A percentile compares a stretch with the other conserved stretches of the same genome.
phyloP scores from a whole-genome alignment of 1,140 invertebrate species.

The Lamellibrachia luymesi region DNA sequence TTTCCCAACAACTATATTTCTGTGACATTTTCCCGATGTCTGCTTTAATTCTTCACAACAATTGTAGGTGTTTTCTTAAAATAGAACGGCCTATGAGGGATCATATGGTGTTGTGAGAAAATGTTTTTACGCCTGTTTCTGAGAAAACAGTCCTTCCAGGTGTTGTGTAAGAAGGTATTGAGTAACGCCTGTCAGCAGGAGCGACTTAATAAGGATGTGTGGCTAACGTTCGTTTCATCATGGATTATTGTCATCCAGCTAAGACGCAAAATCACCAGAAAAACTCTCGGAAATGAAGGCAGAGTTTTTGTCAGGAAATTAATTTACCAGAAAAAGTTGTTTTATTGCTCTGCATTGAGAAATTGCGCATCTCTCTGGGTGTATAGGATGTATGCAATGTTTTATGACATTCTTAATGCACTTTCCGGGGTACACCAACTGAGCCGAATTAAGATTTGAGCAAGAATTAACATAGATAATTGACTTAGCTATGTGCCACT shows the following conservation, averaged over 20 bases:
- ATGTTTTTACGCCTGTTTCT: background rate
- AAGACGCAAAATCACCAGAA: background rate
- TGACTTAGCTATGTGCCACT: background rate
- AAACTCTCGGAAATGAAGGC: background rate
- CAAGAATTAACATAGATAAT: background rate
- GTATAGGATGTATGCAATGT: background rate
- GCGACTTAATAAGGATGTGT: background rate
- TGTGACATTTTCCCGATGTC: background rate
- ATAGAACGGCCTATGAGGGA: background rate
- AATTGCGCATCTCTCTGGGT: background rate
- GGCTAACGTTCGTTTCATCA: background rate
- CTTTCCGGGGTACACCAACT: background rate
- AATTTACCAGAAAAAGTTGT: background rate
- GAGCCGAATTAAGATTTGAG: background rate
- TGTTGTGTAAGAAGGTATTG: background rate
- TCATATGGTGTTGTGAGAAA: background rate
- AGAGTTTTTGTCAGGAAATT: background rate
- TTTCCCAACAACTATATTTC: background rate
- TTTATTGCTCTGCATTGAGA: background rate
- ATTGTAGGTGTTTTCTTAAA: background rate
- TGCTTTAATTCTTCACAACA: background rate
- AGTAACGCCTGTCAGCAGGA: background rate
- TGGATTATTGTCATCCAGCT: background rate
- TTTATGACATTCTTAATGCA: background rate
- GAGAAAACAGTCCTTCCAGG: background rate